Percentiles rank a stretch among this genome's conserved stretches.
Evolutionary conservation across 1,140 invertebrate species (phyloP).

Genomic region (Drosophila mayri): DNA sequence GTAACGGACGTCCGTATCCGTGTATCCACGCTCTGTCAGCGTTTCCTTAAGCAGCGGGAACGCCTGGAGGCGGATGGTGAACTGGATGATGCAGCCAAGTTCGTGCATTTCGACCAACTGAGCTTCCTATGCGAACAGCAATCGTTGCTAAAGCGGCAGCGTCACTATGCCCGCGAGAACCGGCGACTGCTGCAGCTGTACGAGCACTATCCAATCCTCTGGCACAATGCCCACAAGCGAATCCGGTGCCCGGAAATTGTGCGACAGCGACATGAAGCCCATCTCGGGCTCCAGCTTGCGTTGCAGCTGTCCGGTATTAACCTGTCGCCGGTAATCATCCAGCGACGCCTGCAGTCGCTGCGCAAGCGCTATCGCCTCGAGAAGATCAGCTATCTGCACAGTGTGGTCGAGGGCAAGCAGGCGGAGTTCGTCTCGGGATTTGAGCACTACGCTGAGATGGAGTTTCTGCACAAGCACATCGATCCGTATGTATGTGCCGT

Average conservation of each 20-base stretch:
- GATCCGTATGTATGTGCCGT: conserved; percentile 73
- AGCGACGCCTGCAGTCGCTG: conserved; percentile 64
- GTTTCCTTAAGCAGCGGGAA: conserved; percentile 71
- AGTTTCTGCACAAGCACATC: conserved; percentile 76
- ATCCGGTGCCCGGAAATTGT: conserved; percentile 34
- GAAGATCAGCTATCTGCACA: conserved; percentile 73
- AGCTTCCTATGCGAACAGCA: conserved; percentile 68
- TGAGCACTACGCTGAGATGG: conserved; percentile 68
- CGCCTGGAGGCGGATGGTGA: conserved; percentile 68
- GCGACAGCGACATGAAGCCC: conserved; percentile 37
- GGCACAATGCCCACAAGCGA: conserved; percentile 69
- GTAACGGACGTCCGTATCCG: conserved; percentile 69
- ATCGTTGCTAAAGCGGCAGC: conserved; percentile 59
- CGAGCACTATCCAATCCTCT: conserved; percentile 72
- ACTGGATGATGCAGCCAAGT: conserved; percentile 60
- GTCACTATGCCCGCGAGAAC: conserved; percentile 62
- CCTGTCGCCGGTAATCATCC: conserved; percentile 61
- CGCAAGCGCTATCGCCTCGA: conserved; percentile 72
- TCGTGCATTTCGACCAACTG: conserved; percentile 67
- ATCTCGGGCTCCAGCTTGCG: conserved; percentile 47
- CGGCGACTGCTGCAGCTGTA: conserved; percentile 71
- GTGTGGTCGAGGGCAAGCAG: conserved; percentile 64
- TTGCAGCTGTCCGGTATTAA: conserved; percentile 48
- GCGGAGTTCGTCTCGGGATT: conserved; percentile 57
- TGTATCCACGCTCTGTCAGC: conserved; percentile 69